A percentile compares a stretch with the other conserved stretches of the same genome.
These are phyloP conservation scores for Limnothrissa miodon DNA, from an alignment of 2,113 vertebrate species.

Conservation along the genomic window DNA sequence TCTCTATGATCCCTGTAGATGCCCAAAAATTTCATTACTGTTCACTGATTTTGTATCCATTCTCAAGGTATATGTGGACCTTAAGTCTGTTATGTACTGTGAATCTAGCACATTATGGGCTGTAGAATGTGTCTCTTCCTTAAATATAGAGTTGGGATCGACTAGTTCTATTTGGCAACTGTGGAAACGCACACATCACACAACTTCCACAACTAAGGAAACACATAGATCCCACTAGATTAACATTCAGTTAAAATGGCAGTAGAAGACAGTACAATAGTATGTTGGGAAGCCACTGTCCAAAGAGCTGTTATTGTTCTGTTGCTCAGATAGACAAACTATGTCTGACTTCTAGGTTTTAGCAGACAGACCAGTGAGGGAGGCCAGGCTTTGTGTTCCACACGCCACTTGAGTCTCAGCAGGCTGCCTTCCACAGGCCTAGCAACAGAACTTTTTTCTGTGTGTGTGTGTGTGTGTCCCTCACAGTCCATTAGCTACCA, in stretches of 20 bases:
- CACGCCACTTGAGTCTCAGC: background rate
- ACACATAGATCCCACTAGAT: background rate
- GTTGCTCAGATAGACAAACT: background rate
- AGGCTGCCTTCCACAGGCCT: background rate
- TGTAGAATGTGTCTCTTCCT: too few species aligned
- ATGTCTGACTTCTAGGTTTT: too few species aligned
- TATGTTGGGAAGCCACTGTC: background rate
- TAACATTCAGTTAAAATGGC: background rate
- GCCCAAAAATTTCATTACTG: too few species aligned
- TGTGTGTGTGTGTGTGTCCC: background rate
- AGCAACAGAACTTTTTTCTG: background rate
- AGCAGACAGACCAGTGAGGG: background rate
- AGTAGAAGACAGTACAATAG: background rate
- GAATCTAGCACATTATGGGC: too few species aligned
- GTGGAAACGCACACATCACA: too few species aligned
- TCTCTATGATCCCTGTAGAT: too few species aligned
- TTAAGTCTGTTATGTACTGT: too few species aligned
- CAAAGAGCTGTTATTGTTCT: background rate
- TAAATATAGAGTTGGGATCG: too few species aligned
- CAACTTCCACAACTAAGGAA: too few species aligned
- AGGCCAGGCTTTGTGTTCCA: background rate
- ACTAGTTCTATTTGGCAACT: too few species aligned
- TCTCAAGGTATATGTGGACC: too few species aligned
- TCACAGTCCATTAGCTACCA: slow-evolving; percentile 9
- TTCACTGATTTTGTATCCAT: too few species aligned